phyloP scores from a whole-genome alignment of 2,113 vertebrate species.

The Platichthys flesus region DNA sequence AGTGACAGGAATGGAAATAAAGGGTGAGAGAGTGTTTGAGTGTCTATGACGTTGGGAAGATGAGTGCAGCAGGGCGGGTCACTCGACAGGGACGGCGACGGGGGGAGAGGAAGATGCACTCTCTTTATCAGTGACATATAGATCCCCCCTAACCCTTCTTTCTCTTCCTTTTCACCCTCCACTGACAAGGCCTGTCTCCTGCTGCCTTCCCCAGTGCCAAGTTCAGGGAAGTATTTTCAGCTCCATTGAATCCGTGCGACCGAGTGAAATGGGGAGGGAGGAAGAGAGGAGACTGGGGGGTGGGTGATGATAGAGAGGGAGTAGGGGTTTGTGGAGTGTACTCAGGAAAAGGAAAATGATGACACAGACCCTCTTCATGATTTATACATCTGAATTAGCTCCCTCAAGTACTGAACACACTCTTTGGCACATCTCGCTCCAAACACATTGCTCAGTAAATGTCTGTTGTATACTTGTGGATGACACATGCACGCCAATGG shows the following conservation, averaged over 20 bases:
- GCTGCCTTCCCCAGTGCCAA: constrained; percentile 13
- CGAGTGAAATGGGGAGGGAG: not conserved
- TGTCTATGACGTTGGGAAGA: not conserved
- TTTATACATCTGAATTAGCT: constrained; percentile 19
- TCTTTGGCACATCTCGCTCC: not conserved
- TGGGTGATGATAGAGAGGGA: not conserved
- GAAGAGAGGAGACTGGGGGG: not conserved
- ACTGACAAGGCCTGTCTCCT: constrained; percentile 26
- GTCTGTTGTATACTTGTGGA: not conserved
- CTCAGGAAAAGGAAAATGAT: not conserved
- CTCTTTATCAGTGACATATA: constrained; percentile 36
- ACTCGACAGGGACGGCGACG: not conserved
- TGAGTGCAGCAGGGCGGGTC: constrained; percentile 4
- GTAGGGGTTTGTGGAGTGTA: not conserved
- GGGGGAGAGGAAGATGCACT: not conserved
- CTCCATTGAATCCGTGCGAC: not conserved
- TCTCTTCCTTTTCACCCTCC: not conserved
- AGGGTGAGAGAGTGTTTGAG: not conserved
- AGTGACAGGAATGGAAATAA: constrained; percentile 19
- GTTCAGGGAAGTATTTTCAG: constrained; percentile 47
- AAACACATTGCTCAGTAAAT: not conserved
- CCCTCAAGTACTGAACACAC: not conserved
- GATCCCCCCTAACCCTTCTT: not conserved
- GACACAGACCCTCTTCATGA: not conserved
- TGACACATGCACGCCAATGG: not conserved